A percentile compares a stretch with the other conserved stretches of the same genome.
Evolutionary conservation across 92 coral and sea anemone genomes (phyloP).

Genomic region (Palythoa grandiflora): DNA sequence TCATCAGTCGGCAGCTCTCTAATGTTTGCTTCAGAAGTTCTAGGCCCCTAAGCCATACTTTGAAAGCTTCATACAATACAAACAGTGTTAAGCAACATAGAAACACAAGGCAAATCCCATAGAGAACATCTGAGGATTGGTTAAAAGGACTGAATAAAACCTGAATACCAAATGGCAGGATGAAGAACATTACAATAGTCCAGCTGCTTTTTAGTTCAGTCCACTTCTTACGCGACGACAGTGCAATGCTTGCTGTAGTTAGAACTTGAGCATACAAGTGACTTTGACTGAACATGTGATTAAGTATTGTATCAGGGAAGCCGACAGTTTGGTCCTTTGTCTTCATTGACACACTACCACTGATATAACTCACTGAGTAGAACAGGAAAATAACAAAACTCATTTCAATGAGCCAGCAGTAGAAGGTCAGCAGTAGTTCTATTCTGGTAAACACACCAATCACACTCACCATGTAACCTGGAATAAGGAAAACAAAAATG

Average conservation of each 20-base stretch:
- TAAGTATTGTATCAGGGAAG: slow-evolving; percentile 37
- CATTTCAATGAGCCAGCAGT: slow-evolving; percentile 73
- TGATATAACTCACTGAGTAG: slow-evolving; percentile 55
- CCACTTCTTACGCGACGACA: slow-evolving; percentile 82
- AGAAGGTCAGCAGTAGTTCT: slow-evolving; percentile 66
- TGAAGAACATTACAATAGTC: slow-evolving; percentile 65
- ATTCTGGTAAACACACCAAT: slow-evolving; percentile 67
- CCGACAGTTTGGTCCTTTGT: slow-evolving; percentile 27
- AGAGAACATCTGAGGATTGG: slow-evolving; percentile 52
- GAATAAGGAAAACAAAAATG: background rate
- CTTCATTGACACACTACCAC: slow-evolving; percentile 16
- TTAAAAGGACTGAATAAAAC: slow-evolving; percentile 65
- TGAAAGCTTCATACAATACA: slow-evolving; percentile 66
- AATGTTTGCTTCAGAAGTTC: slow-evolving; percentile 59
- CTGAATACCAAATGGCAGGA: slow-evolving; percentile 77
- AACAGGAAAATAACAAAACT: slow-evolving; percentile 52
- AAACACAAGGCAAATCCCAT: slow-evolving; percentile 65
- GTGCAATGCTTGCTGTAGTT: slow-evolving; percentile 76
- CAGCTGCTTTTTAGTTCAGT: slow-evolving; percentile 57
- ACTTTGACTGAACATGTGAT: slow-evolving; percentile 66
- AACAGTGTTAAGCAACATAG: slow-evolving; percentile 53
- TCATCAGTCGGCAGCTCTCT: slow-evolving; percentile 50
- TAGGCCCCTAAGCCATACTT: slow-evolving; percentile 54
- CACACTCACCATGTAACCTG: slow-evolving; percentile 66
- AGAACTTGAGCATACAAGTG: slow-evolving; percentile 80